Conservation (phyloP, 2,888 invertebrate genomes). For the Leistus spinibarbis region DNA sequence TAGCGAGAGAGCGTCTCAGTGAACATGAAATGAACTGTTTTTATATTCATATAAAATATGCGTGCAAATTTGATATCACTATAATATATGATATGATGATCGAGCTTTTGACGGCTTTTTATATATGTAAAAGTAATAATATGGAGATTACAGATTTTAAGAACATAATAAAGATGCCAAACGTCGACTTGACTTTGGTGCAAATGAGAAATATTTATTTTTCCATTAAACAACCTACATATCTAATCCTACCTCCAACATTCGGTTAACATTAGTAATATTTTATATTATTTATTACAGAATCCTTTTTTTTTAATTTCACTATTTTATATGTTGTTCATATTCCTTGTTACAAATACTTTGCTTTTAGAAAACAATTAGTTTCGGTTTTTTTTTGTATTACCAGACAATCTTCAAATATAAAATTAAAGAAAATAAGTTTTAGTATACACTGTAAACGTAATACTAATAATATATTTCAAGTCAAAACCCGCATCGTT, state of each 20-base stretch:
- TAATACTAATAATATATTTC: neutral
- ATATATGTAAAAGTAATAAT: slow-evolving; percentile 57
- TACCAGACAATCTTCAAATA: too few species aligned
- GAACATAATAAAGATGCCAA: slow-evolving; percentile 59
- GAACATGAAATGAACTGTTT: slow-evolving; percentile 31
- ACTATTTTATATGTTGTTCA: too few species aligned
- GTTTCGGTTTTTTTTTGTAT: too few species aligned
- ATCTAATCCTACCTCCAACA: neutral
- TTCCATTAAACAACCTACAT: neutral
- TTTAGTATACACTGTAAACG: too few species aligned
- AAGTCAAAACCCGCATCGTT: neutral
- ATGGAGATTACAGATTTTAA: slow-evolving; percentile 58
- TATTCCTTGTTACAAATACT: too few species aligned
- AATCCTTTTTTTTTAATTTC: too few species aligned
- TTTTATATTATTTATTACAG: neutral
- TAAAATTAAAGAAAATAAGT: too few species aligned
- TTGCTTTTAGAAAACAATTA: too few species aligned
- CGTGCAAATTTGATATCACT: slow-evolving; percentile 58
- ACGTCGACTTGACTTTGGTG: slow-evolving; percentile 50
- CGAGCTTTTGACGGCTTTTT: slow-evolving; percentile 60
- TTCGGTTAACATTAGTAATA: too few species aligned
- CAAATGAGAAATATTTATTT: slow-evolving; percentile 20
- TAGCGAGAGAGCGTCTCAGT: slow-evolving; percentile 36
- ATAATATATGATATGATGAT: slow-evolving; percentile 57
- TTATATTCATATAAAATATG: slow-evolving; percentile 51